Evolutionary conservation across 1,140 invertebrate genomes (phyloP).

Genomic region (Dinothrombium tinctorium): DNA sequence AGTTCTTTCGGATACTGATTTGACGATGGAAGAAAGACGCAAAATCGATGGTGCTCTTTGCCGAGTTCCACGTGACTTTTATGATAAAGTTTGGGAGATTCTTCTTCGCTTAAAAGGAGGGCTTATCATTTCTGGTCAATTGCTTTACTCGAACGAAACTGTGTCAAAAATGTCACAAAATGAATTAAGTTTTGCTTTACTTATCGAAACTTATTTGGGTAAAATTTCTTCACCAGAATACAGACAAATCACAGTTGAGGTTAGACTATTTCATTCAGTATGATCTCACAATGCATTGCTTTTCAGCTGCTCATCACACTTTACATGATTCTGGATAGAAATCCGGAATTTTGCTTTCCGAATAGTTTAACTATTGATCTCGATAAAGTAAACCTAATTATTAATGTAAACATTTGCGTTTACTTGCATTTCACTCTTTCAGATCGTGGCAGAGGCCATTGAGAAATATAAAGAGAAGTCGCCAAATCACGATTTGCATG

Average conservation of each 20-base stretch:
- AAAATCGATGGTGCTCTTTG: constrained; percentile 86
- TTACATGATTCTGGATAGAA: constrained; percentile 70
- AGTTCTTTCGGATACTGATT: constrained; percentile 40
- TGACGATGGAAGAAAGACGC: constrained; percentile 46
- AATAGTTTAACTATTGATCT: constrained; percentile 43
- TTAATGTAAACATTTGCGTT: constrained; percentile 1
- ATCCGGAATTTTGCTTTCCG: constrained; percentile 74
- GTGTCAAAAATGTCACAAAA: constrained; percentile 84
- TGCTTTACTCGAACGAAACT: constrained; percentile 69
- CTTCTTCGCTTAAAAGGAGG: constrained; percentile 61
- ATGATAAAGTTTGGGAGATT: constrained; percentile 78
- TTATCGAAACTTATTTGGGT: constrained; percentile 79
- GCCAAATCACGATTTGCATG: neutral
- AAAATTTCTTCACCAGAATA: constrained; percentile 64
- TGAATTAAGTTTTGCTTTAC: constrained; percentile 82
- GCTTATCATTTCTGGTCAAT: constrained; percentile 55
- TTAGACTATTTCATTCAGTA: constrained; percentile 16
- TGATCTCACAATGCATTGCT: constrained; percentile 5
- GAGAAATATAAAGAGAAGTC: constrained; percentile 6
- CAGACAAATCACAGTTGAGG: constrained; percentile 75
- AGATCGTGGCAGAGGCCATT: constrained; percentile 5
- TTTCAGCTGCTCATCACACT: constrained; percentile 65
- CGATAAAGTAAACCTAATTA: constrained; percentile 28
- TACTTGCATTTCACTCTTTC: constrained; percentile 2
- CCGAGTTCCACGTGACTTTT: constrained; percentile 78